phyloP scores from a whole-genome alignment of 2,797 vertebrate species.

The Alca torda region DNA sequence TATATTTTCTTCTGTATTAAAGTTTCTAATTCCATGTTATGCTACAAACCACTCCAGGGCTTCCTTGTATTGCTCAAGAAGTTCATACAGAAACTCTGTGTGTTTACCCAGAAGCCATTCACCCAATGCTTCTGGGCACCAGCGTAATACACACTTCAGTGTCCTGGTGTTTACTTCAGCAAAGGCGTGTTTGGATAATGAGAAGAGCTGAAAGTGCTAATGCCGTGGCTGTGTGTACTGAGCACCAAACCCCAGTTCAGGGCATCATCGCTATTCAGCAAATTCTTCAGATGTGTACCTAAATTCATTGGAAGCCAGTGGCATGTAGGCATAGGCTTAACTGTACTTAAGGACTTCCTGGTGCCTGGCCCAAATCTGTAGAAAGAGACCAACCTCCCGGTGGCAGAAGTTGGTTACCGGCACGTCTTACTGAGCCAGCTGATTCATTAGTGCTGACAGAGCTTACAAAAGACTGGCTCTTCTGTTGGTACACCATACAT shows the following conservation, averaged over 20 bases:
- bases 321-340: background rate
- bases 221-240: fast-evolving
- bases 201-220: background rate
- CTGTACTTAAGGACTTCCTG: background rate
- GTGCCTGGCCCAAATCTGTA: background rate
- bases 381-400: background rate
- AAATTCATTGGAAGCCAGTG: background rate
- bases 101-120: background rate
- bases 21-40: background rate
- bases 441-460: background rate
- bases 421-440: background rate
- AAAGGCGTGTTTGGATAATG: background rate
- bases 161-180: background rate
- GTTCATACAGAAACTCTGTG: background rate
- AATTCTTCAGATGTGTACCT: background rate
- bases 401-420: background rate
- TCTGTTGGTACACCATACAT: background rate
- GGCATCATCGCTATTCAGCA: background rate
- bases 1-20: background rate
- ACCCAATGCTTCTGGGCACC: background rate
- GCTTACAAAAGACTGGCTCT: background rate
- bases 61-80: background rate
- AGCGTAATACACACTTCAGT: background rate
- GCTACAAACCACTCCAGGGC: background rate
- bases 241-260: background rate